Conservation (phyloP, 1,140 invertebrate genomes). For the silkworm (Bombyx mori) region DNA sequence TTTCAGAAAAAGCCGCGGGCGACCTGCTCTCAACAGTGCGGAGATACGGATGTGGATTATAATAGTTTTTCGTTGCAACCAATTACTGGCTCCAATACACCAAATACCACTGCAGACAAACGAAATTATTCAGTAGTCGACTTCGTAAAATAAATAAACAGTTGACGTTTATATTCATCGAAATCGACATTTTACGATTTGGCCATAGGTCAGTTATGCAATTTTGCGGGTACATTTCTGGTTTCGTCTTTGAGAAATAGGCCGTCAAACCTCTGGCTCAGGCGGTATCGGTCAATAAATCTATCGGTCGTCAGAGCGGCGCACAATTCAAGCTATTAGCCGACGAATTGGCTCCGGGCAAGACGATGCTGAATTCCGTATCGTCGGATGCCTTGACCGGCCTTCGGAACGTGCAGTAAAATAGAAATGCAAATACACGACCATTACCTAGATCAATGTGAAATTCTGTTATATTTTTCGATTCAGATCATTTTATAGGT, state of each 20-base stretch:
- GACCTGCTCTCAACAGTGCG: conserved; percentile 43
- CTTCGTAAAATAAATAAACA: too few relatives aligned
- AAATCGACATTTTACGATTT: too few relatives aligned
- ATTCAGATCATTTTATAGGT: too few relatives aligned
- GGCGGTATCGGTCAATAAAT: conserved; percentile 31
- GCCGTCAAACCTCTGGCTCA: conserved; percentile 16
- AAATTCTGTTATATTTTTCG: too few relatives aligned
- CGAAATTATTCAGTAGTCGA: background rate
- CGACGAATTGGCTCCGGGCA: conserved; percentile 31
- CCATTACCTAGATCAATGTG: conserved; percentile 10
- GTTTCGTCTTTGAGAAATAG: conserved; percentile 10
- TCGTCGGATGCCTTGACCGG: conserved; percentile 24
- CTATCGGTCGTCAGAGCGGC: conserved; percentile 7
- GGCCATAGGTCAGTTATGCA: too few relatives aligned
- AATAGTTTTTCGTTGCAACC: conserved; percentile 53
- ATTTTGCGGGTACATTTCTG: conserved; percentile 1
- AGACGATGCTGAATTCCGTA: conserved; percentile 29
- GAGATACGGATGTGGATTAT: conserved; percentile 46
- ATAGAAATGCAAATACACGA: conserved; percentile 20
- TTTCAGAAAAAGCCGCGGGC: conserved; percentile 33
- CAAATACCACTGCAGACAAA: conserved; percentile 21
- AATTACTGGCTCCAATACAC: conserved; percentile 32
- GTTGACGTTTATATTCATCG: too few relatives aligned
- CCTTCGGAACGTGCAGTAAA: conserved; percentile 19
- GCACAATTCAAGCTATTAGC: conserved; percentile 37